These are phyloP conservation scores for Scolopax bukidnonensis DNA, from an alignment of 2,797 vertebrate genomes.

Conservation along the genomic window DNA sequence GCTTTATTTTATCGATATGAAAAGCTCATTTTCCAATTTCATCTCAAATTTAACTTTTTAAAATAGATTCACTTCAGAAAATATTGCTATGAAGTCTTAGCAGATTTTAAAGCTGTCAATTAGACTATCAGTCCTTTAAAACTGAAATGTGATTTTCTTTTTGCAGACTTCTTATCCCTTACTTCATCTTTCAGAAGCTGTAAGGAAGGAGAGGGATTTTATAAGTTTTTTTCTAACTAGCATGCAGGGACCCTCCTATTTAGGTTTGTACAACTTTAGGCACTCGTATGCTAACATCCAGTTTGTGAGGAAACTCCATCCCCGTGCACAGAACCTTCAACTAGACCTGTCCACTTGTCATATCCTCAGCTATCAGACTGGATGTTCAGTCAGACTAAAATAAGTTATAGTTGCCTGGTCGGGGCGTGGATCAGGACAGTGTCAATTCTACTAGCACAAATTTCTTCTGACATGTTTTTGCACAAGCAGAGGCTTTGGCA, in stretches of 20 bases:
- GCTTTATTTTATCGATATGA: constrained; percentile 33
- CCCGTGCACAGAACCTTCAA: neutral
- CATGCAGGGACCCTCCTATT: neutral
- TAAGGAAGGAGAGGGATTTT: neutral
- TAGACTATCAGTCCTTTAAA: neutral
- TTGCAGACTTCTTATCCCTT: neutral
- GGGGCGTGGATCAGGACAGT: neutral
- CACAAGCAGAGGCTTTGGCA: neutral
- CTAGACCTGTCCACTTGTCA: neutral
- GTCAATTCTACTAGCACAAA: neutral
- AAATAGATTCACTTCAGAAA: neutral
- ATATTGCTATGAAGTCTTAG: neutral
- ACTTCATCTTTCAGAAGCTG: constrained; percentile 5
- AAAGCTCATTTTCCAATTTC: constrained; percentile 24
- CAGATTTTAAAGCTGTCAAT: constrained; percentile 12
- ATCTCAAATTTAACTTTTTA: neutral
- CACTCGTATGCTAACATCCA: neutral
- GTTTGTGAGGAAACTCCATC: neutral
- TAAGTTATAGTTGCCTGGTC: neutral
- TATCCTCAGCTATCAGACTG: neutral
- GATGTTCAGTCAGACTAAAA: neutral
- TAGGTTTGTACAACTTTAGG: neutral
- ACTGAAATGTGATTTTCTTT: neutral
- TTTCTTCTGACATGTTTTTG: neutral
- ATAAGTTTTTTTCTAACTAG: neutral